Percentiles rank a stretch among this genome's conserved stretches.
These are phyloP conservation scores for Hypercompe scribonia DNA, from an alignment of 2,888 invertebrate genomes.

Conservation along the genomic window DNA sequence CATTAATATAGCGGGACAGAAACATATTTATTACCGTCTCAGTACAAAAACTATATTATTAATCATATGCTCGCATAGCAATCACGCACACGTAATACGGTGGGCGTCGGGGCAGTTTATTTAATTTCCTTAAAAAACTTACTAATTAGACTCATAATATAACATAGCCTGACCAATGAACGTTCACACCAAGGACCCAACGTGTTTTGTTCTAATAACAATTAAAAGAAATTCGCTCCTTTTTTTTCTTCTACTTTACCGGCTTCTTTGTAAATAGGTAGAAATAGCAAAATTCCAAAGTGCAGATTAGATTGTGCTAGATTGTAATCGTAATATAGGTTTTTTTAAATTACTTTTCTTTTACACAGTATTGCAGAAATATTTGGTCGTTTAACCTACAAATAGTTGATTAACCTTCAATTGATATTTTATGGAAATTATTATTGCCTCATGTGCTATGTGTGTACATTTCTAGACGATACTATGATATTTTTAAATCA, in stretches of 20 bases:
- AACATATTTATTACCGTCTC: slow-evolving; percentile 20
- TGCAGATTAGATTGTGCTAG: slow-evolving; percentile 18
- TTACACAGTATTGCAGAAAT: not conserved
- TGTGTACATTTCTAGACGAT: no score
- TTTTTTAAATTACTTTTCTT: not conserved
- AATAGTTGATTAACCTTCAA: no score
- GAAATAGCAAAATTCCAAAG: slow-evolving; percentile 27
- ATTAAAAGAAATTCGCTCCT: slow-evolving; percentile 17
- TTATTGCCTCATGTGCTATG: no score
- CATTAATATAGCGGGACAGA: not conserved
- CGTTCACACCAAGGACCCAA: slow-evolving; percentile 43
- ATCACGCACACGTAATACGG: slow-evolving; percentile 20
- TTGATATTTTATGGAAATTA: no score
- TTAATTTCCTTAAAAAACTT: slow-evolving; percentile 26
- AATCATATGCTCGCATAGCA: slow-evolving; percentile 4
- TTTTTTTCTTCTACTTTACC: slow-evolving; percentile 3
- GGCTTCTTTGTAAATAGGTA: slow-evolving; percentile 11
- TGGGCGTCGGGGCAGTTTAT: slow-evolving; percentile 25
- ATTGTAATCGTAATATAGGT: not conserved
- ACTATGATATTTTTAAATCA: no score
- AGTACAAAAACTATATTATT: not conserved
- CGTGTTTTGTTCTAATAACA: slow-evolving; percentile 41
- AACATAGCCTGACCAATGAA: slow-evolving; percentile 51
- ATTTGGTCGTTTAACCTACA: no score
- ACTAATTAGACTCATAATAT: slow-evolving; percentile 15